These are phyloP conservation scores for Simalia tracyae DNA, from an alignment of 2,797 vertebrate genomes.

Conservation along the genomic window DNA sequence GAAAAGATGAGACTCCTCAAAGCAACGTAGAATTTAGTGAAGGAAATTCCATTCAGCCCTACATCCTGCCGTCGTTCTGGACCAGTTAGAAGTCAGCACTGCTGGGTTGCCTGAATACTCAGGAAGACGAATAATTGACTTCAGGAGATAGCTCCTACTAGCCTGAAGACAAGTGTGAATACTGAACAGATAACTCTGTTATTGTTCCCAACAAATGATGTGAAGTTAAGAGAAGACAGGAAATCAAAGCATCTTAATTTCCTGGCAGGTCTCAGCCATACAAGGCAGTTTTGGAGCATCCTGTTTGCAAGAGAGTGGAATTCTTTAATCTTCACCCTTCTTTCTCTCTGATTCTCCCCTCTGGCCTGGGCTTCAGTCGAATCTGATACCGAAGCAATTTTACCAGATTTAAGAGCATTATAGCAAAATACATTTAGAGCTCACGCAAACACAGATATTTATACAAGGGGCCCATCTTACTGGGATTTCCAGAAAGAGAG, in stretches of 20 bases:
- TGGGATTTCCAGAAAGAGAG: not conserved
- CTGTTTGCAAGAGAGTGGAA: not conserved
- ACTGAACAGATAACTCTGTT: not conserved
- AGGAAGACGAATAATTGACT: not conserved
- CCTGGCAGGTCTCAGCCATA: not conserved
- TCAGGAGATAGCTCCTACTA: not conserved
- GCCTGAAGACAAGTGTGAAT: constrained; percentile 1
- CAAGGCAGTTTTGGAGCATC: not conserved
- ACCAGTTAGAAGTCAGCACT: not conserved
- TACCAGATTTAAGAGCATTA: not conserved
- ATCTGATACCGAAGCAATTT: not conserved
- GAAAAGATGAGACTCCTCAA: not conserved
- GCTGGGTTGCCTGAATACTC: not conserved
- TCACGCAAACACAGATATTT: not conserved
- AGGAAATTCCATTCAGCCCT: not conserved
- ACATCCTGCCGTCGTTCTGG: not conserved
- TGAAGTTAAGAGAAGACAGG: not conserved
- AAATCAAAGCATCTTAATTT: not conserved
- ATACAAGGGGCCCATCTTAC: accelerated
- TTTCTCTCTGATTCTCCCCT: not conserved
- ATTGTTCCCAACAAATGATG: not conserved
- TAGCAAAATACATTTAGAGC: not conserved
- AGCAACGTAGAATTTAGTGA: not conserved
- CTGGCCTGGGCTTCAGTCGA: not conserved
- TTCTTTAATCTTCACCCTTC: not conserved